These are phyloP conservation scores for Drosophila simulans DNA, from an alignment of 1,140 invertebrate species.

Conservation along the genomic window DNA sequence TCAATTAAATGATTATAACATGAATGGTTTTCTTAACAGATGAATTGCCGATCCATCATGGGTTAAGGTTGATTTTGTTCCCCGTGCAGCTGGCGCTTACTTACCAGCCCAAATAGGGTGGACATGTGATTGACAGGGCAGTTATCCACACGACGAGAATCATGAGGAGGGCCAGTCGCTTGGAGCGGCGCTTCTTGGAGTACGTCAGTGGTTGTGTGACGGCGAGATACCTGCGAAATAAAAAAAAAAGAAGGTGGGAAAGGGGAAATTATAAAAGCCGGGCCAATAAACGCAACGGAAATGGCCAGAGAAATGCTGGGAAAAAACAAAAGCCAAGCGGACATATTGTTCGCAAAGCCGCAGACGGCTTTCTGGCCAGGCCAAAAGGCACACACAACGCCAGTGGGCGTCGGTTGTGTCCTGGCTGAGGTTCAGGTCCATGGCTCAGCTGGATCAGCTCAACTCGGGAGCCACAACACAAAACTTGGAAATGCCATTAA, in stretches of 20 bases:
- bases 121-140: slow-evolving; percentile 92
- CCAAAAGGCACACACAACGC: slow-evolving; percentile 51
- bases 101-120: slow-evolving; percentile 92
- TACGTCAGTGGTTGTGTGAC: slow-evolving; percentile 94
- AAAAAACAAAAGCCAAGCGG: slow-evolving; percentile 71
- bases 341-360: slow-evolving; percentile 78
- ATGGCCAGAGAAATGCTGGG: slow-evolving; percentile 6
- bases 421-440: slow-evolving; percentile 3
- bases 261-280: background rate
- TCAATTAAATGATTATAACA: no score
- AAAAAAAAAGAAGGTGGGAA: slow-evolving; percentile 2
- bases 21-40: background rate
- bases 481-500: slow-evolving; percentile 82
- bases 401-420: background rate
- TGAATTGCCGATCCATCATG: background rate
- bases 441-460: slow-evolving; percentile 39
- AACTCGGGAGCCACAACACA: slow-evolving; percentile 49
- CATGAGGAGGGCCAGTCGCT: slow-evolving; percentile 91
- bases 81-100: slow-evolving; percentile 51
- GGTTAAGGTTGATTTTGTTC: background rate
- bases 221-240: slow-evolving; percentile 89
- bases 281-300: slow-evolving; percentile 49
- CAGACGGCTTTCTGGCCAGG: slow-evolving; percentile 23
- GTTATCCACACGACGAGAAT: slow-evolving; percentile 93
- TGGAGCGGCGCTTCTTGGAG: slow-evolving; percentile 90